These are phyloP conservation scores for Sternotherus odoratus DNA, from an alignment of 2,797 vertebrate genomes.

Conservation along the genomic window DNA sequence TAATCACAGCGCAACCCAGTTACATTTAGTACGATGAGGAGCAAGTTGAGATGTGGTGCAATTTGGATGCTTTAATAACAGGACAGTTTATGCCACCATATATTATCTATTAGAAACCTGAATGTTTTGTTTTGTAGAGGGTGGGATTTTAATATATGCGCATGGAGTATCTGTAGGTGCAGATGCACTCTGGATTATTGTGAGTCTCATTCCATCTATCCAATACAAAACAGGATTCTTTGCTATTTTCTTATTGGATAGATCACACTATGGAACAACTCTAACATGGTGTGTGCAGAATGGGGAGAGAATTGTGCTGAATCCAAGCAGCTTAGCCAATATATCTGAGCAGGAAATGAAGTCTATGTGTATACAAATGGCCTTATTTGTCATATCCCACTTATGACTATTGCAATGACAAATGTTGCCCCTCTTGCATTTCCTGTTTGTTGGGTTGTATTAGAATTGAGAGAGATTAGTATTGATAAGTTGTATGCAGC, in stretches of 20 bases:
- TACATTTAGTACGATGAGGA: background rate
- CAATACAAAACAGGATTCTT: background rate
- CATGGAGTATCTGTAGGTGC: background rate
- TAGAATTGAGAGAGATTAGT: background rate
- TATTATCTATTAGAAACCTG: background rate
- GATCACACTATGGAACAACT: background rate
- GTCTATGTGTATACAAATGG: background rate
- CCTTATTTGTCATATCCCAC: background rate
- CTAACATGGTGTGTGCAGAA: background rate
- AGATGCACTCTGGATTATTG: background rate
- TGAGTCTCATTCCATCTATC: background rate
- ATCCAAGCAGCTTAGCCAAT: background rate
- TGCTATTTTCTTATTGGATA: background rate
- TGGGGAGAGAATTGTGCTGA: background rate
- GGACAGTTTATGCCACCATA: background rate
- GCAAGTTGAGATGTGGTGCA: background rate
- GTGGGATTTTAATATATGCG: background rate
- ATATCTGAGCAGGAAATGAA: background rate
- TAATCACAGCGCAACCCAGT: background rate
- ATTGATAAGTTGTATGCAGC: background rate
- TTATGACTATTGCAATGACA: background rate
- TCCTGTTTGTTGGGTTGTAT: background rate
- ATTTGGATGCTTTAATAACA: background rate
- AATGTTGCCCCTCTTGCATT: background rate
- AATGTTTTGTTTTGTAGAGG: background rate